Evolutionary conservation across 2,113 vertebrate genomes (phyloP).

Genomic region (Todiramphus chloris): DNA sequence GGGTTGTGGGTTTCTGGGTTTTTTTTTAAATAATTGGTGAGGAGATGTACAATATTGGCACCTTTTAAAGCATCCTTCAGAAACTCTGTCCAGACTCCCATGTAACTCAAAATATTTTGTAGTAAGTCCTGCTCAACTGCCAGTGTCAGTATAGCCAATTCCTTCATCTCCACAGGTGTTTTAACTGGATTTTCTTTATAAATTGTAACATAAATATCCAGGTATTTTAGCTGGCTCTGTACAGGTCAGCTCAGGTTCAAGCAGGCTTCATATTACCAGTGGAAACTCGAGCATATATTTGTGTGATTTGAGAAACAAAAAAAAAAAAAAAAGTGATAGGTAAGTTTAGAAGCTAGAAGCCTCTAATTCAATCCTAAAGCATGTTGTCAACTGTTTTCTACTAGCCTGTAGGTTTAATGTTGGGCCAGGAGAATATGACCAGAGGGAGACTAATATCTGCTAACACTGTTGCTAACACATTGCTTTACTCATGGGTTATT

Average conservation of each 20-base stretch:
- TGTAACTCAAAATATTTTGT: neutral
- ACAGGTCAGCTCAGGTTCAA: constrained; percentile 16
- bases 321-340: neutral
- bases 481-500: constrained; percentile 28
- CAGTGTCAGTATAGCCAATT: neutral
- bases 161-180: neutral
- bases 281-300: neutral
- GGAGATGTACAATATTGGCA: neutral
- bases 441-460: neutral
- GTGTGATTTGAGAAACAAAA: neutral
- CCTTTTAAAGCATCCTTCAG: neutral
- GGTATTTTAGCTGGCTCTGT: neutral
- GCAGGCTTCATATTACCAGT: neutral
- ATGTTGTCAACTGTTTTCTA: neutral
- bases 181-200: neutral
- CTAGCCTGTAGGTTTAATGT: neutral
- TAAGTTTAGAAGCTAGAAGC: constrained; percentile 12
- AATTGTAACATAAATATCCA: neutral
- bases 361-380: constrained; percentile 20
- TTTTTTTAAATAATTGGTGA: neutral
- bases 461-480: neutral
- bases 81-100: neutral
- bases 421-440: neutral
- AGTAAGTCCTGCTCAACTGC: neutral
- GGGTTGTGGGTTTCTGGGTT: neutral